phyloP scores from a whole-genome alignment of 2,888 invertebrate genomes.

The Nysson spinosus region DNA sequence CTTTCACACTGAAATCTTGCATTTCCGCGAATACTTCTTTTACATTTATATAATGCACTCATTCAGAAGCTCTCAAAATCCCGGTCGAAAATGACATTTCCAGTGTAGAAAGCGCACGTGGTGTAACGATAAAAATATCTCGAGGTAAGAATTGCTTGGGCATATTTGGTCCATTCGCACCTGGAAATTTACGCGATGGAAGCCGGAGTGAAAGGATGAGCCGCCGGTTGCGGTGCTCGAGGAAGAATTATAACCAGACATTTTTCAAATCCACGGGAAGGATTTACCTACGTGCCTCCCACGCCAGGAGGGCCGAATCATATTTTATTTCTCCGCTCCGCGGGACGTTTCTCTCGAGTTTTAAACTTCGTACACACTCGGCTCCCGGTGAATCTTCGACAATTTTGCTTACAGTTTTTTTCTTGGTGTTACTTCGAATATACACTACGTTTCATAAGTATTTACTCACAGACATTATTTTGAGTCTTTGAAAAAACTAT shows the following conservation, averaged over 20 bases:
- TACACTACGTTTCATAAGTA: background rate
- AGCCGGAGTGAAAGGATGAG: background rate
- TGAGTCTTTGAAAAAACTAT: background rate
- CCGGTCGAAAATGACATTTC: too few relatives aligned
- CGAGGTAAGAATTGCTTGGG: background rate
- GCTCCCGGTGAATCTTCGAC: background rate
- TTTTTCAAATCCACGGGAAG: conserved; percentile 66
- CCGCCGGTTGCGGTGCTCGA: background rate
- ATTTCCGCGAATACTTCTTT: too few relatives aligned
- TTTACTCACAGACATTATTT: background rate
- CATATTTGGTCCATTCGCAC: background rate
- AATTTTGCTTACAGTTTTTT: conserved; percentile 10
- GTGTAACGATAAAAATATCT: background rate
- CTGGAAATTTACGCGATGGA: conserved; percentile 15
- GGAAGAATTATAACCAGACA: conserved; percentile 60
- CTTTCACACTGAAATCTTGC: too few relatives aligned
- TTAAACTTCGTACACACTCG: conserved; percentile 25
- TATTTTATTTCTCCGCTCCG: conserved; percentile 41
- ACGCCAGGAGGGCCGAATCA: conserved; percentile 47
- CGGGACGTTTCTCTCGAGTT: conserved; percentile 45
- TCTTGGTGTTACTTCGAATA: background rate
- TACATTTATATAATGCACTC: too few relatives aligned
- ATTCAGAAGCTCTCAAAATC: too few relatives aligned
- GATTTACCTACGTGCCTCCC: conserved; percentile 62
- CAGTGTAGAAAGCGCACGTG: background rate